Conservation (phyloP, 2,113 vertebrate genomes). For the Istiophorus platypterus region DNA sequence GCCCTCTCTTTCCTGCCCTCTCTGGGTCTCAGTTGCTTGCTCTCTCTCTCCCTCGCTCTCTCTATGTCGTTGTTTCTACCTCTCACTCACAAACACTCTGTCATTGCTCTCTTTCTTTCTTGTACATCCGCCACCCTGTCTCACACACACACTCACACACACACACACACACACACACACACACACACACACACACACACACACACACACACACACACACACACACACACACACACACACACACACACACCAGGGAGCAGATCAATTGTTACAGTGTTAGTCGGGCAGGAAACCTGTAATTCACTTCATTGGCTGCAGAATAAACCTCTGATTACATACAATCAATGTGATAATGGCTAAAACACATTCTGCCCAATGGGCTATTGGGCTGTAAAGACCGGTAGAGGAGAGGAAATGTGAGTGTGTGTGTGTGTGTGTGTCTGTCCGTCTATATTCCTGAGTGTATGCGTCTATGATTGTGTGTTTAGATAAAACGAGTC, state of each 20-base stretch:
- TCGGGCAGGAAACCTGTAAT: slow-evolving; percentile 89
- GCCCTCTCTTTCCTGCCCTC: slow-evolving; percentile 43
- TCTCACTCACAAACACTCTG: slow-evolving; percentile 66
- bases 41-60: slow-evolving; percentile 34
- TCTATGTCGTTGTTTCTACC: slow-evolving; percentile 39
- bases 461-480: slow-evolving; percentile 14
- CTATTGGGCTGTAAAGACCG: slow-evolving; percentile 77
- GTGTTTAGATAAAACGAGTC: slow-evolving; percentile 10
- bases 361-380: slow-evolving; percentile 88
- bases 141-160: slow-evolving; percentile 6
- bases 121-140: slow-evolving; percentile 23
- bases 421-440: slow-evolving; percentile 47
- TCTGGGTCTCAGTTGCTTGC: slow-evolving; percentile 60
- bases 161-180: slow-evolving; percentile 55
- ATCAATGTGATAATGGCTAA: slow-evolving; percentile 89
- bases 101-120: slow-evolving; percentile 63
- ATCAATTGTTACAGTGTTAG: slow-evolving; percentile 98
- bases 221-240: slow-evolving; percentile 22
- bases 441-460: slow-evolving; percentile 65
- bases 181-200: slow-evolving; percentile 21
- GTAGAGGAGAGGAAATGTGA: slow-evolving; percentile 47
- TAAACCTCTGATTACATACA: slow-evolving; percentile 91
- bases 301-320: slow-evolving; percentile 90
- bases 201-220: slow-evolving; percentile 29
- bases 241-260: slow-evolving; percentile 77